Evolutionary conservation across 2,888 invertebrate species (phyloP).

Genomic region (Brachynemurus nebulosus): DNA sequence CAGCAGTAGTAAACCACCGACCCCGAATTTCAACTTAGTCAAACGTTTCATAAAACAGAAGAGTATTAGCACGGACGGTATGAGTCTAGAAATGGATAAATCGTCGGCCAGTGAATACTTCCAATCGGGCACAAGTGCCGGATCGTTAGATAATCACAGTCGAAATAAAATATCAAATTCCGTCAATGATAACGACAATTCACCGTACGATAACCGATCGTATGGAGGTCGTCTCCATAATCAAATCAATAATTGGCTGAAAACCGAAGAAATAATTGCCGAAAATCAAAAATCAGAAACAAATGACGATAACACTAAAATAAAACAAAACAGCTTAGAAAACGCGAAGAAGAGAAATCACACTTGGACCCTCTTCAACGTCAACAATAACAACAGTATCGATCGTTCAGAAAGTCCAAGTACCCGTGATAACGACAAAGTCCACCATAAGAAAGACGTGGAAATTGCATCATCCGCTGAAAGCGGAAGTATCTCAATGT

Average conservation of each 20-base stretch:
- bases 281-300: slow-evolving; percentile 17
- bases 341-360: slow-evolving; percentile 14
- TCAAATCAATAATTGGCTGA: slow-evolving; percentile 3
- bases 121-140: slow-evolving; percentile 43
- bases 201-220: background rate
- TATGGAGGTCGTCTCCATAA: background rate
- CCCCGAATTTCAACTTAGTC: slow-evolving; percentile 67
- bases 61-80: slow-evolving; percentile 65
- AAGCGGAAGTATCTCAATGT: slow-evolving; percentile 39
- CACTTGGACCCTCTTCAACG: slow-evolving; percentile 22
- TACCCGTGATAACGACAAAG: slow-evolving; percentile 6
- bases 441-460: slow-evolving; percentile 21
- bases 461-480: slow-evolving; percentile 35
- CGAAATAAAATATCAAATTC: slow-evolving; percentile 4
- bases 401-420: slow-evolving; percentile 25
- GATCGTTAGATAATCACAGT: slow-evolving; percentile 34
- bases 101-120: slow-evolving; percentile 53
- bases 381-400: slow-evolving; percentile 38
- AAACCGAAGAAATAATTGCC: background rate
- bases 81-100: slow-evolving; percentile 50
- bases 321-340: slow-evolving; percentile 27
- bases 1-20: slow-evolving; percentile 31
- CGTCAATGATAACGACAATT: slow-evolving; percentile 5
- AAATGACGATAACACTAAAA: background rate
- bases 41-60: slow-evolving; percentile 84